Evolutionary conservation across 2,888 invertebrate species (phyloP).

Genomic region (Artemia sp.): DNA sequence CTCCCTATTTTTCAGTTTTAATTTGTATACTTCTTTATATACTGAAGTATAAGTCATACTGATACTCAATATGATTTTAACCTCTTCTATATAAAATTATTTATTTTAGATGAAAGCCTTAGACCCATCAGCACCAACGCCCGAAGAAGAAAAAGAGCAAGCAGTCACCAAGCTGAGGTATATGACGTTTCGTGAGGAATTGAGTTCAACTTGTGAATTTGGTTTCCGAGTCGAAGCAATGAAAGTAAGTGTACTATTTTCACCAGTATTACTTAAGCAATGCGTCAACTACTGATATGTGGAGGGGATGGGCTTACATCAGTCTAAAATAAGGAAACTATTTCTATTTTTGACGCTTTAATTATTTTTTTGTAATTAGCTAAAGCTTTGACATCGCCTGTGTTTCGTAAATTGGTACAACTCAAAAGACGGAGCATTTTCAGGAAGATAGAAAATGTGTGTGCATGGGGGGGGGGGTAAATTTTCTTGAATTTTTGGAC

Average conservation of each 20-base stretch:
- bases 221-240: slow-evolving; percentile 94
- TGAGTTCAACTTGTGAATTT: slow-evolving; percentile 76
- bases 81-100: slow-evolving; percentile 16
- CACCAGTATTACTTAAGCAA: no score
- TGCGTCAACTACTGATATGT: no score
- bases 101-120: slow-evolving; percentile 58
- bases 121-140: slow-evolving; percentile 67
- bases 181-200: slow-evolving; percentile 86
- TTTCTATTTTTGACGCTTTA: neutral
- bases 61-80: no score
- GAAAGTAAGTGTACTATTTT: slow-evolving; percentile 38
- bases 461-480: no score
- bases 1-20: neutral
- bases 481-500: no score
- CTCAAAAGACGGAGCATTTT: neutral
- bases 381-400: slow-evolving; percentile 3
- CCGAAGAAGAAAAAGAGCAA: slow-evolving; percentile 55
- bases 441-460: no score
- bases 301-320: no score
- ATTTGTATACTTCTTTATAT: neutral
- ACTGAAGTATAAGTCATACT: no score
- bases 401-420: neutral
- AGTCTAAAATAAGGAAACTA: neutral
- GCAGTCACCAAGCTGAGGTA: slow-evolving; percentile 90
- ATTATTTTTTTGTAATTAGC: neutral